phyloP scores from a whole-genome alignment of 2,797 vertebrate species.

The Aselliscus stoliczkanus region DNA sequence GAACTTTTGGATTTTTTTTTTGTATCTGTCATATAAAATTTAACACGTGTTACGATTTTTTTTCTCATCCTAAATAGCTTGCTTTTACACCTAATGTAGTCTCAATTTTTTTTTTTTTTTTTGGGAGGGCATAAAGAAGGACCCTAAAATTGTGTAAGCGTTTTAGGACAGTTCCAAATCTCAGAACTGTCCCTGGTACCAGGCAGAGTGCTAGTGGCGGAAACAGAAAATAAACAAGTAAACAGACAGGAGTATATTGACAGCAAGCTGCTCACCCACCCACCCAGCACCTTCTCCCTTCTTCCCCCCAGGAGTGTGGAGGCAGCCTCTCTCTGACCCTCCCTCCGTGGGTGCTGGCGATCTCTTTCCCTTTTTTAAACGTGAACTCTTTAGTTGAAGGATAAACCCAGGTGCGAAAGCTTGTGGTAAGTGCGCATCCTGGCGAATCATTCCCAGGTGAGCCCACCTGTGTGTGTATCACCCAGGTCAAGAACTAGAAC shows the following conservation, averaged over 20 bases:
- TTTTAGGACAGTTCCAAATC: too few relatives aligned
- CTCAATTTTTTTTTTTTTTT: neutral
- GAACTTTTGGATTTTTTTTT: neutral
- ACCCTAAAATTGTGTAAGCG: neutral
- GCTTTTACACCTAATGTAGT: neutral
- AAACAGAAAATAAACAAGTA: too few relatives aligned
- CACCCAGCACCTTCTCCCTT: neutral
- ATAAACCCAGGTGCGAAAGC: neutral
- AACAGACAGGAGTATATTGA: too few relatives aligned
- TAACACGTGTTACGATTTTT: neutral
- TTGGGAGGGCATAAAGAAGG: neutral
- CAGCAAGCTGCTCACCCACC: too few relatives aligned
- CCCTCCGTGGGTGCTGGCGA: neutral
- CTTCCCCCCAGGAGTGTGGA: neutral
- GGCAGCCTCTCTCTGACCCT: neutral
- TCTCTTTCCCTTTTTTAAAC: neutral
- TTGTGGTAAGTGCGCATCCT: accelerated
- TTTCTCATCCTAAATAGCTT: neutral
- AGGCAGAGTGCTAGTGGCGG: too few relatives aligned
- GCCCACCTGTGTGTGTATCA: neutral
- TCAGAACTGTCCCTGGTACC: neutral
- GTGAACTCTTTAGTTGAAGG: neutral
- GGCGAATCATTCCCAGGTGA: neutral
- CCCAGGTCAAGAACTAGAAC: accelerated
- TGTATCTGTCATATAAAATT: neutral